Evolutionary conservation across 2,888 invertebrate species (phyloP), one percentile per base, ranked within the genome.

Genomic region (Chironomus tentans): DNA sequence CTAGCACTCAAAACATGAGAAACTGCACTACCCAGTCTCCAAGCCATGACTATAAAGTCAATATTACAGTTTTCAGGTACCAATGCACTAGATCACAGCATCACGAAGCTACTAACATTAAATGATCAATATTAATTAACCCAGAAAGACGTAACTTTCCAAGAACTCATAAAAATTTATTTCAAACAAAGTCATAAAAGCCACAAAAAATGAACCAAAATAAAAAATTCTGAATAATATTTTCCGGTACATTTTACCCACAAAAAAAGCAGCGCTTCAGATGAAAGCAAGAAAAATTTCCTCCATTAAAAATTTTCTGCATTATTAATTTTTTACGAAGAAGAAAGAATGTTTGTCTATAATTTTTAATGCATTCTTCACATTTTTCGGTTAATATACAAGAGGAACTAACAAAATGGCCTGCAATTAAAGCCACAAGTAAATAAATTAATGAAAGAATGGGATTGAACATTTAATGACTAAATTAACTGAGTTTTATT

Each of bases 281-380:
- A 38, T 38, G 38, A 38, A 38, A 38, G 38, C 38, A 10, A 10
- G 56, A 56, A 50, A 71, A 50, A 28, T 56, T 70, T 70, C 21
- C 47, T 70, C 56, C 56, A 71, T 71, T 56, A 56, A 56, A 47
- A 71, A 71, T 56, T 71, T 71, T 71, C 71, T 71, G 71, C 24
- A 71, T 61, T 71, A 71, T 71, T 71, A 71, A 71, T 71, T 71
- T 71, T 56, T 28, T 10, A 47, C 21, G n/a, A 1, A 61, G 10
- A 70, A 13, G 7, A 28, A 70, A 48, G 65, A 65, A 12, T 65
- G 38, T 62, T 62, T 65, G 21, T 21, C 18, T 65, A 28, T 56
- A 28, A 50, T 22, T 28, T 56, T 22, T 6, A 56, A 47, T 70
- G 46, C 18, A 47, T 70, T 13, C 21, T 7, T 21, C 10, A 13